Evolutionary conservation across 1,140 invertebrate species (phyloP).

Genomic region (Penaeus chinensis): DNA sequence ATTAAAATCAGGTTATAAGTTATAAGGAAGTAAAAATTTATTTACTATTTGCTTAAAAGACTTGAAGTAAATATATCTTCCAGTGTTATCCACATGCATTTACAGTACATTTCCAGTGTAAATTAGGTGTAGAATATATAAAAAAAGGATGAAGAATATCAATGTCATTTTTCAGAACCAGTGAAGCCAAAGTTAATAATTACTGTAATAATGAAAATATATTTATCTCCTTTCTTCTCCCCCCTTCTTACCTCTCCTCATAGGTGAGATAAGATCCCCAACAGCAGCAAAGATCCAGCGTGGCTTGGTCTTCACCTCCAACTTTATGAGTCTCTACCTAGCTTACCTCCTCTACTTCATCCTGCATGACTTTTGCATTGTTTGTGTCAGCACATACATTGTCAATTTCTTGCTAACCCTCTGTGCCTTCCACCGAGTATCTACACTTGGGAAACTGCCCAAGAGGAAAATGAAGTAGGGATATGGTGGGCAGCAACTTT

Average conservation of each 20-base stretch:
- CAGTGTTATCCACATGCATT: too few species aligned
- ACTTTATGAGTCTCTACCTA: slow-evolving; percentile 48
- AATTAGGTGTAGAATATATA: too few species aligned
- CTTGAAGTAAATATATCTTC: too few species aligned
- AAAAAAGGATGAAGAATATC: too few species aligned
- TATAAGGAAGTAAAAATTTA: too few species aligned
- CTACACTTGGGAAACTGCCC: slow-evolving; percentile 2
- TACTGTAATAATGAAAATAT: not conserved
- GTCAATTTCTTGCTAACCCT: slow-evolving; percentile 40
- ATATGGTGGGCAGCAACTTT: too few species aligned
- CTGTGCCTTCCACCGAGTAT: slow-evolving; percentile 28
- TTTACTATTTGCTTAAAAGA: too few species aligned
- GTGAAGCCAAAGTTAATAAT: not conserved
- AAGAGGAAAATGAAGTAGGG: too few species aligned
- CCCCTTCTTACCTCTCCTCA: too few species aligned
- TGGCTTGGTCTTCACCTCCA: slow-evolving; percentile 21
- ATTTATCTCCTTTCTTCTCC: slow-evolving; percentile 7
- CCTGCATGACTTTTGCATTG: slow-evolving; percentile 45
- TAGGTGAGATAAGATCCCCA: slow-evolving; percentile 30
- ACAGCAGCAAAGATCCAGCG: slow-evolving; percentile 31
- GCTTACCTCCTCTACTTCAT: slow-evolving; percentile 53
- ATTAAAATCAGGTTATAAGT: too few species aligned
- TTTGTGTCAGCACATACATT: slow-evolving; percentile 50
- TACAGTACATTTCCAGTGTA: too few species aligned
- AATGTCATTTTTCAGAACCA: not conserved